Conservation (phyloP, 2,113 vertebrate species). For the Agapornis roseicollis region DNA sequence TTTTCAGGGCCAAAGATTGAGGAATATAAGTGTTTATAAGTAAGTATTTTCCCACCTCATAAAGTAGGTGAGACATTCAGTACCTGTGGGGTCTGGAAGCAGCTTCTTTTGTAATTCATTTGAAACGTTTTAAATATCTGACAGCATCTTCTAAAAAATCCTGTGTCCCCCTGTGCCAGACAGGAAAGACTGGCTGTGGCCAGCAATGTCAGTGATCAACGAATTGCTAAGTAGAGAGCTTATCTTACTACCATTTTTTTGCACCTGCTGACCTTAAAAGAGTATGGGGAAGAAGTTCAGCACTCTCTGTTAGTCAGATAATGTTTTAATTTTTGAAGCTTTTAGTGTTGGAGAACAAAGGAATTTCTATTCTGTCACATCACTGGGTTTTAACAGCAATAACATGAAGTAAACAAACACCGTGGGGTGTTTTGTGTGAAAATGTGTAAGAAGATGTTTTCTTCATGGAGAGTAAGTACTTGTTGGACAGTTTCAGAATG, state of each 20-base stretch:
- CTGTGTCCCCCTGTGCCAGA: neutral
- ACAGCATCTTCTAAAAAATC: neutral
- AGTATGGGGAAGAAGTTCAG: neutral
- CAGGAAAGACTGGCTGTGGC: neutral
- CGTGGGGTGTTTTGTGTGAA: neutral
- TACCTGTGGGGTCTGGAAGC: neutral
- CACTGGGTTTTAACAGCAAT: neutral
- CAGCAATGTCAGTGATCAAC: accelerated
- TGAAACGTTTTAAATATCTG: neutral
- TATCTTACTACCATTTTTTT: neutral
- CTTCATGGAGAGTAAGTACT: neutral
- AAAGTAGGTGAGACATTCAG: neutral
- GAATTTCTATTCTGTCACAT: neutral
- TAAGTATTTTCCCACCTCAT: neutral
- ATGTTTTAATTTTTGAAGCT: neutral
- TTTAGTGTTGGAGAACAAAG: neutral
- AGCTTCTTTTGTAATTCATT: neutral
- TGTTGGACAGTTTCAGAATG: neutral
- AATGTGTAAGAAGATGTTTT: neutral
- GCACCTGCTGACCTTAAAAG: neutral
- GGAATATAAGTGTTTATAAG: neutral
- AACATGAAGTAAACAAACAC: neutral
- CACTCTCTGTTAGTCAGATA: neutral
- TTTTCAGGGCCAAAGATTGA: neutral
- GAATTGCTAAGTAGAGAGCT: neutral